Percentiles rank a stretch among this genome's conserved stretches.
phyloP scores from a whole-genome alignment of 2,113 vertebrate species.

The Morone saxatilis region DNA sequence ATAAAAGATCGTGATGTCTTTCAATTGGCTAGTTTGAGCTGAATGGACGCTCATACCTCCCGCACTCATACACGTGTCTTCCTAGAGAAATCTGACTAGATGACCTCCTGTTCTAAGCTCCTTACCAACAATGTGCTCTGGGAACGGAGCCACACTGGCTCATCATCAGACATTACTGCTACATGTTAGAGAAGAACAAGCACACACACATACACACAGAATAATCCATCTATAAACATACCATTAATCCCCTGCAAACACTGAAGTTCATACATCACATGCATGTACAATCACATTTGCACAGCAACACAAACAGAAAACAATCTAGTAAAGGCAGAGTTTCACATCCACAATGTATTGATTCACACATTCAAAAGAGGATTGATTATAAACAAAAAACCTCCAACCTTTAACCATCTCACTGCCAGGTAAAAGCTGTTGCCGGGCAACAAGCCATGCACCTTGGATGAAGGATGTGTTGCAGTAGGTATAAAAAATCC shows the following conservation, averaged over 20 bases:
- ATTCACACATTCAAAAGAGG: constrained; percentile 6
- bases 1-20: background rate
- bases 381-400: constrained; percentile 14
- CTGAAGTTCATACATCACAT: constrained; percentile 6
- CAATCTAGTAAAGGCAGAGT: background rate
- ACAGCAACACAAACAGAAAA: background rate
- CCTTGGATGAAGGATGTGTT: background rate
- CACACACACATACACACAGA: constrained; percentile 16
- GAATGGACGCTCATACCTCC: constrained; percentile 35
- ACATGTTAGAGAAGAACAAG: constrained; percentile 26
- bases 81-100: constrained; percentile 71
- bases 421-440: constrained; percentile 37
- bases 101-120: constrained; percentile 76
- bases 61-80: constrained; percentile 43
- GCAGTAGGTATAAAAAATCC: background rate
- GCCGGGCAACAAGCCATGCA: constrained; percentile 42
- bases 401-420: background rate
- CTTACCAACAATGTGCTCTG: constrained; percentile 70
- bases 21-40: constrained; percentile 9
- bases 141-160: constrained; percentile 66
- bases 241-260: constrained; percentile 20
- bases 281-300: background rate
- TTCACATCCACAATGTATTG: background rate
- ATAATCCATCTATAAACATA: constrained; percentile 25
- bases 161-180: constrained; percentile 48